Base-by-base conservation (phyloP, 1,140 invertebrate species). In the Heliconius melpomene region DNA sequence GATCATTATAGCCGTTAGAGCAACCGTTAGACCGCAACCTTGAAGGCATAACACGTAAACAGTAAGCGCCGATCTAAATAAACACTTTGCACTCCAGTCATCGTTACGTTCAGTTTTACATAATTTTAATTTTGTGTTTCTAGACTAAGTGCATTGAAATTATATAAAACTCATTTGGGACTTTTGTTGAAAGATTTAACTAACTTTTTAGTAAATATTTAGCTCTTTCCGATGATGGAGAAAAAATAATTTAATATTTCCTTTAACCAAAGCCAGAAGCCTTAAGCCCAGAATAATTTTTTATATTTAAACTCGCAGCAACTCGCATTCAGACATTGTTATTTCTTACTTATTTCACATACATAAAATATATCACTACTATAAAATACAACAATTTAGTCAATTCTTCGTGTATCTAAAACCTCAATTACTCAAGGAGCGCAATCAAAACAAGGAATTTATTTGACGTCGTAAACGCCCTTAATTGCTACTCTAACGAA, bases 381-480 rank as follows among this genome's bases (percentile, higher is more conserved):
- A 26, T 66, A 66, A 66, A 66, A 66, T 29, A 26, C 3, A 60
- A 60, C 9, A 26, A 16, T 66, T 66, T 5, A 66, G 60, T 66
- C 23, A 66, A 66, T 66, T 26, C 23, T 13, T 23, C 54, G 26
- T 26, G 23, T 29, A 23, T 66, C 60, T 66, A 66, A 66, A 66
- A 66, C 60, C 26, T 26, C 54, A 71, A 77, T 46, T 71, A 77
- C 23, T 38, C 23, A 46, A 70, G 36, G 46, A 52, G 40, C 23
- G 26, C 16, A 70, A 50, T 70, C 60, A 70, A 70, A 77, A 76
- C 54, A 76, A 77, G 38, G 75, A 70, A 77, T 77, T 77, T 50
- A 71, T 77, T 77, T 70, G 60, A 32, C 60, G 57, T 50, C 16
- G 40, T 77, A 77, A 77, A 72, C 60, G 13, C 23, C 38, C 23